Evolutionary conservation across 2,888 invertebrate species (phyloP).

Genomic region (Gibbula magus): DNA sequence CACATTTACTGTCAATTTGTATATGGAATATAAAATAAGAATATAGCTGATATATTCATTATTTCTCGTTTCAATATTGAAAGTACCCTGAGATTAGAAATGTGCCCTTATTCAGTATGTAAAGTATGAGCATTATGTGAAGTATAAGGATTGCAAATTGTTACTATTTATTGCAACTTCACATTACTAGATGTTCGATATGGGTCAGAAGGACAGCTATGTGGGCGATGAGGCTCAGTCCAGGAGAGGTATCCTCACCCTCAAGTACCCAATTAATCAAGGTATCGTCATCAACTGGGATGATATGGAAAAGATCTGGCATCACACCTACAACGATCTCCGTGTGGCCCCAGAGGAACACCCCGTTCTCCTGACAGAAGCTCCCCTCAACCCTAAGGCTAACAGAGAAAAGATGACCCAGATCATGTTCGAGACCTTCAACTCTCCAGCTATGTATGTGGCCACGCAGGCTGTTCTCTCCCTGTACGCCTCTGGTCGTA

Average conservation of each 20-base stretch:
- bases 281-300: slow-evolving; percentile 72
- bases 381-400: slow-evolving; percentile 89
- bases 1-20: too few relatives aligned
- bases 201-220: slow-evolving; percentile 69
- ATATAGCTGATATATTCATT: too few relatives aligned
- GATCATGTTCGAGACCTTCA: slow-evolving; percentile 78
- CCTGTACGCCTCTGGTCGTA: slow-evolving; percentile 93
- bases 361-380: slow-evolving; percentile 91
- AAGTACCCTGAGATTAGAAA: too few relatives aligned
- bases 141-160: too few relatives aligned
- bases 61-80: too few relatives aligned
- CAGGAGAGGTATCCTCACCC: slow-evolving; percentile 69
- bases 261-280: slow-evolving; percentile 70
- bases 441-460: slow-evolving; percentile 89
- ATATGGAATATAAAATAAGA: too few relatives aligned
- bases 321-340: slow-evolving; percentile 78
- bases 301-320: slow-evolving; percentile 73
- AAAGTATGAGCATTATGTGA: too few relatives aligned
- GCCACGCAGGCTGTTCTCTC: slow-evolving; percentile 95
- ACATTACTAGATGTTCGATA: slow-evolving; percentile 63
- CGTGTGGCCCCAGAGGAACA: slow-evolving; percentile 97
- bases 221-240: slow-evolving; percentile 70
- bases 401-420: slow-evolving; percentile 95
- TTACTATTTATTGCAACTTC: too few relatives aligned
- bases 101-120: too few relatives aligned